phyloP scores from a whole-genome alignment of 2,113 vertebrate species.

The Etia nguti region DNA sequence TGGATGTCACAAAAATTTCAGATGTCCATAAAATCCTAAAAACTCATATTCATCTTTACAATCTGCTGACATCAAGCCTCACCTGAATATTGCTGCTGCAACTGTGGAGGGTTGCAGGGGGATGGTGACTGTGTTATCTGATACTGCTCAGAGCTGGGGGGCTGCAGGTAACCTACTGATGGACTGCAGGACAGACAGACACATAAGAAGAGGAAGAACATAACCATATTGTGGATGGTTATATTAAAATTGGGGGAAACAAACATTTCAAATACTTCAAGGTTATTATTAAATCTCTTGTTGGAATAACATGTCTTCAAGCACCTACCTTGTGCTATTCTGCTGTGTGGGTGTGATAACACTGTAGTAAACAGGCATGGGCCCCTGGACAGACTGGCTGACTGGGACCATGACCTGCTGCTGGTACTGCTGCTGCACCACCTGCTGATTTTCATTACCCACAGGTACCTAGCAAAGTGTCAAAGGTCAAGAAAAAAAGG shows the following conservation, averaged over 20 bases:
- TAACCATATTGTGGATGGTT: background rate
- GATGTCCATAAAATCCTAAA: background rate
- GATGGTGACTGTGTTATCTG: constrained; percentile 92
- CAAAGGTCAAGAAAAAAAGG: background rate
- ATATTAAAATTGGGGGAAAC: background rate
- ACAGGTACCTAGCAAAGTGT: constrained; percentile 83
- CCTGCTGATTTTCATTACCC: constrained; percentile 88
- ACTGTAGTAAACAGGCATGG: constrained; percentile 94
- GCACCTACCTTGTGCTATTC: constrained; percentile 86
- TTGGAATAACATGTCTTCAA: background rate
- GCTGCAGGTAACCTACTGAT: constrained; percentile 91
- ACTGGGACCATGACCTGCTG: constrained; percentile 92
- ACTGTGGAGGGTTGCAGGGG: constrained; percentile 91
- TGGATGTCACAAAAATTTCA: background rate
- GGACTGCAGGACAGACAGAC: constrained; percentile 68
- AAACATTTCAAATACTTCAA: background rate
- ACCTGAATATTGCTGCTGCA: constrained; percentile 99
- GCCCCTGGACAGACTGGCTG: constrained; percentile 92
- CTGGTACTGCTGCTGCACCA: constrained; percentile 94
- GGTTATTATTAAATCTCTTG: background rate
- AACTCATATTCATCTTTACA: background rate
- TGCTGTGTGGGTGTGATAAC: constrained; percentile 93
- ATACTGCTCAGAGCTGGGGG: constrained; percentile 94
- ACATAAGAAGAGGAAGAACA: background rate
- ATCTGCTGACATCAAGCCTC: background rate